Evolutionary conservation across 1,140 invertebrate species (phyloP), one percentile per base, ranked within the genome.

Genomic region (Chlorops oryzae): DNA sequence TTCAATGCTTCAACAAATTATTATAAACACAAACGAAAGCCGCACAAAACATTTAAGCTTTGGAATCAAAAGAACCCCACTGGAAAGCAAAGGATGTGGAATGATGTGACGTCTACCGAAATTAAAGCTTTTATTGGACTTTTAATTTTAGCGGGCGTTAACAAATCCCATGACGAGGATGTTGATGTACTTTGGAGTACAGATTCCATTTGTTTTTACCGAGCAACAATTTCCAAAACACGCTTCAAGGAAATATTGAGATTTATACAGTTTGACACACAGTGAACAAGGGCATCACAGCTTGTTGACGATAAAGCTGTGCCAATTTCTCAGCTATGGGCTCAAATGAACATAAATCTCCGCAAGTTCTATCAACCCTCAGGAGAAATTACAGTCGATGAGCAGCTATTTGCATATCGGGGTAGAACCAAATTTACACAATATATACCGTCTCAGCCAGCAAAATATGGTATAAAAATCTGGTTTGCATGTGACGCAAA

Each of bases 371-470:
- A 65, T 46, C 62, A 59, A 44, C 61, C 65, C 44, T 59, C 56
- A 44, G 42, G 22, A 51, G 58, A 70, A 57, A 56, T 71, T 28
- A 63, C 62, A 51, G 47, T 72, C 27, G 65, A 71, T 63, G 65
- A 74, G 56, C 69, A 73, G 41, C 51, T 73, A 24, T 73, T 70
- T 59, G 62, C 63, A 37, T 60, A 65, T 5, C 70, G 72, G 61
- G 51, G 59, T 4, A 57, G 61, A 48, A 73, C 62, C 54, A 48
- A 32, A 39, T 73, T 70, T 59, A 65, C 53, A 7, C 67, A 73
- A 57, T 72, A 63, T 47, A 73, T 72, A 56, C 52, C 55, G 34
- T 59, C 61, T 34, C 73, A 73, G 56, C n/a, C 40, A 13, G 48
- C 44, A 22, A 55, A 51, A 27, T 54, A 50, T 39, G 23, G 47